Percentiles rank a stretch among this genome's conserved stretches.
Evolutionary conservation across 1,140 invertebrate species (phyloP).

Genomic region (Drosophila leontia): DNA sequence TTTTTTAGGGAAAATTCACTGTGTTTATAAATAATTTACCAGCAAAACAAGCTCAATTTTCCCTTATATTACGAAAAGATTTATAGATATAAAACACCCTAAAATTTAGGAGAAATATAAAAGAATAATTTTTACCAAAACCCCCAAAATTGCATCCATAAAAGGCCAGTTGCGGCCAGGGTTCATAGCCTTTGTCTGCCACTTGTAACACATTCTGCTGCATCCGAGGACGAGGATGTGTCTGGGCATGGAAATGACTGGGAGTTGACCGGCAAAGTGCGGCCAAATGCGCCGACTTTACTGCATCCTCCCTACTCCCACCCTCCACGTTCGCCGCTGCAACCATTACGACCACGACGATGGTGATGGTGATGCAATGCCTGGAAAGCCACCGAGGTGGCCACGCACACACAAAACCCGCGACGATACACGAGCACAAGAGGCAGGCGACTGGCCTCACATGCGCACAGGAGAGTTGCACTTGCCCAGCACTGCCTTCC

Average conservation of each 20-base stretch:
- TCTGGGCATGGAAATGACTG: not conserved
- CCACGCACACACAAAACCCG: slow-evolving; percentile 20
- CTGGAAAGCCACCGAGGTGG: slow-evolving; percentile 36
- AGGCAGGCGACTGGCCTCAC: not conserved
- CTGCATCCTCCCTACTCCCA: slow-evolving; percentile 31
- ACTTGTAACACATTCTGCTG: slow-evolving; percentile 77
- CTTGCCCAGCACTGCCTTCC: slow-evolving; percentile 3
- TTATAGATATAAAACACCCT: no score
- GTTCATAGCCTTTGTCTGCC: slow-evolving; percentile 28
- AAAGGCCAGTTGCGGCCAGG: not conserved
- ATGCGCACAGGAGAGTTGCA: slow-evolving; percentile 59
- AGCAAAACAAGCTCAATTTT: no score
- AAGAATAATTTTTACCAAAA: no score
- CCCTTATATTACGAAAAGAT: no score
- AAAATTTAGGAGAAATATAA: no score
- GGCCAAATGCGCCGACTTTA: slow-evolving; percentile 50
- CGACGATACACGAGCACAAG: slow-evolving; percentile 20
- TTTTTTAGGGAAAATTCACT: no score
- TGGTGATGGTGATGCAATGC: slow-evolving; percentile 58
- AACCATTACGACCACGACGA: slow-evolving; percentile 40
- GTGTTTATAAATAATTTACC: no score
- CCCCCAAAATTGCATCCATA: not conserved
- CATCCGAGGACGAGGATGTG: slow-evolving; percentile 5
- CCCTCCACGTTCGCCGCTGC: not conserved
- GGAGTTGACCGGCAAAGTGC: slow-evolving; percentile 55